phyloP scores from a whole-genome alignment of 2,797 vertebrate species.

The Platalea minor region DNA sequence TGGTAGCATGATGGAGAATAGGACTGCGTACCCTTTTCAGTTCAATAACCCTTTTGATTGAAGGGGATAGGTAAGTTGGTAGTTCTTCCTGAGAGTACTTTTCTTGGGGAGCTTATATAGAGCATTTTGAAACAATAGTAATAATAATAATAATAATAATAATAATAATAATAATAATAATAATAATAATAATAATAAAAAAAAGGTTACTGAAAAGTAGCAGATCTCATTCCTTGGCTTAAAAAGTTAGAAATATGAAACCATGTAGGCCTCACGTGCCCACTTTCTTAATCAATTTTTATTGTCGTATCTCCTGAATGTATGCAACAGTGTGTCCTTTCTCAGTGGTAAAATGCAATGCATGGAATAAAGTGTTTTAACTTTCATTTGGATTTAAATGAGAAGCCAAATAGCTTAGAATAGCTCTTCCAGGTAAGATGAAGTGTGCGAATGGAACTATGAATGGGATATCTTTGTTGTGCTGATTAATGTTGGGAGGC shows the following conservation, averaged over 20 bases:
- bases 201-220: neutral
- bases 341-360: neutral
- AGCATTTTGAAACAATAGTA: neutral
- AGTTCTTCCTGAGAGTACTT: neutral
- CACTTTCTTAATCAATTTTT: neutral
- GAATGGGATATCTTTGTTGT: neutral
- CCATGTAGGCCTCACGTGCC: neutral
- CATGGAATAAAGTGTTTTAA: neutral
- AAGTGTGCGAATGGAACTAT: neutral
- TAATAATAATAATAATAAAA: too few relatives aligned
- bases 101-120: neutral
- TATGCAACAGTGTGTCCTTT: neutral
- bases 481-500: neutral
- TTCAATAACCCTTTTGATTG: neutral
- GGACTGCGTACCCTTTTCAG: neutral
- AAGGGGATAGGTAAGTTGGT: neutral
- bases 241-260: neutral
- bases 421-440: neutral
- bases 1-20: neutral
- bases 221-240: neutral
- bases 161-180: too few relatives aligned
- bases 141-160: neutral
- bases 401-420: neutral
- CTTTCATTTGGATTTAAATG: neutral
- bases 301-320: neutral